A percentile compares a stretch with the other conserved stretches of the same genome.
phyloP scores from a whole-genome alignment of 2,113 vertebrate genomes.

The Albula glossodonta region DNA sequence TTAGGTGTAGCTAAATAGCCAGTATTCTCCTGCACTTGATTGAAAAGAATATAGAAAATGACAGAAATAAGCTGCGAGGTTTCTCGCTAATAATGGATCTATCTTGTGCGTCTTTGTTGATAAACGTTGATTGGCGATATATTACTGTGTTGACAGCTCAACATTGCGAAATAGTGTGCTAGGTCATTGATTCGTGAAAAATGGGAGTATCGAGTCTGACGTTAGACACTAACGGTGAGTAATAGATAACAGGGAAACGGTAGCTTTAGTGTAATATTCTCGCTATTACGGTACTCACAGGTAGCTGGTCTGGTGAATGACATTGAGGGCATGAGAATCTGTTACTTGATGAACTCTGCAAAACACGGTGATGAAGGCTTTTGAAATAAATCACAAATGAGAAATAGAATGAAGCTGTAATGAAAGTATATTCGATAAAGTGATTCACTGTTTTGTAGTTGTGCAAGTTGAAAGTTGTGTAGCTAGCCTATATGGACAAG shows the following conservation, averaged over 20 bases:
- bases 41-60: background rate
- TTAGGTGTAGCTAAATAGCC: background rate
- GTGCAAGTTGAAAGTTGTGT: too few relatives aligned
- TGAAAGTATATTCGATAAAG: too few relatives aligned
- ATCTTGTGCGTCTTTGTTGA: background rate
- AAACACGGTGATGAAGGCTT: too few relatives aligned
- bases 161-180: background rate
- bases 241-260: too few relatives aligned
- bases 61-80: background rate
- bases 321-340: too few relatives aligned
- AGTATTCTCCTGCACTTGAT: background rate
- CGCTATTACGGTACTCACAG: background rate
- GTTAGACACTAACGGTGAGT: constrained; percentile 60
- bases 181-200: constrained; percentile 11
- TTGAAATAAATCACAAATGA: too few relatives aligned
- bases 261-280: background rate
- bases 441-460: too few relatives aligned
- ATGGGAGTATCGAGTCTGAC: constrained; percentile 70
- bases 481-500: too few relatives aligned
- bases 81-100: background rate
- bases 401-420: too few relatives aligned
- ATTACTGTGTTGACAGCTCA: background rate
- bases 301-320: background rate
- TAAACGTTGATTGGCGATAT: background rate
- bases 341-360: too few relatives aligned